Percentiles rank a stretch among this genome's conserved stretches.
Evolutionary conservation across 2,797 vertebrate species (phyloP).

Genomic region (Sebastes diaconus): DNA sequence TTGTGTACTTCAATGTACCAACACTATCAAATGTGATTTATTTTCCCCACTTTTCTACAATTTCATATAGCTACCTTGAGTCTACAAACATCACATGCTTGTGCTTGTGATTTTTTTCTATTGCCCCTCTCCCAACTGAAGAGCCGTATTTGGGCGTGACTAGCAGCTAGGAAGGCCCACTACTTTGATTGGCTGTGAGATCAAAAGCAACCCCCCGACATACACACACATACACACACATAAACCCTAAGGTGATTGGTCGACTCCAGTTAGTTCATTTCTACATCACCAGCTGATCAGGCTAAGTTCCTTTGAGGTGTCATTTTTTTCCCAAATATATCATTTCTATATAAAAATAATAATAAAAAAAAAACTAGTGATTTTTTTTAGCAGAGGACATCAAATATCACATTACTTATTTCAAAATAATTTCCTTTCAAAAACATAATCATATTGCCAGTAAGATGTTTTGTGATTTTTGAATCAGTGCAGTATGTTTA

Average conservation of each 20-base stretch:
- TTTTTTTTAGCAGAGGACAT: neutral
- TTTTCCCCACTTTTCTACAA: neutral
- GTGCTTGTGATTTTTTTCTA: neutral
- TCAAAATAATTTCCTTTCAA: neutral
- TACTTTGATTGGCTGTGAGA: constrained; percentile 8
- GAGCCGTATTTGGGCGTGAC: neutral
- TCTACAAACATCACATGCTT: neutral
- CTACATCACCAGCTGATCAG: neutral
- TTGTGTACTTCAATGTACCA: neutral
- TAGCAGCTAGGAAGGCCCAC: neutral
- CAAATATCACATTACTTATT: neutral
- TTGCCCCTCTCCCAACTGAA: neutral
- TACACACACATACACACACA: neutral
- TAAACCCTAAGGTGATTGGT: neutral
- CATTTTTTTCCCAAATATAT: neutral
- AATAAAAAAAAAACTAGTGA: neutral
- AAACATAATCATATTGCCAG: neutral
- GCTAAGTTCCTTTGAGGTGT: neutral
- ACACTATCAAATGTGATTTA: neutral
- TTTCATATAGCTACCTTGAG: neutral
- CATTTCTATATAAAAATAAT: neutral
- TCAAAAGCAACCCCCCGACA: neutral
- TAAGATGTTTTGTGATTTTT: neutral
- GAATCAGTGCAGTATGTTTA: neutral
- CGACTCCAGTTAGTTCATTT: neutral